Conservation (phyloP, 2,113 vertebrate genomes). For the Gnathonemus echidnorhynchus region DNA sequence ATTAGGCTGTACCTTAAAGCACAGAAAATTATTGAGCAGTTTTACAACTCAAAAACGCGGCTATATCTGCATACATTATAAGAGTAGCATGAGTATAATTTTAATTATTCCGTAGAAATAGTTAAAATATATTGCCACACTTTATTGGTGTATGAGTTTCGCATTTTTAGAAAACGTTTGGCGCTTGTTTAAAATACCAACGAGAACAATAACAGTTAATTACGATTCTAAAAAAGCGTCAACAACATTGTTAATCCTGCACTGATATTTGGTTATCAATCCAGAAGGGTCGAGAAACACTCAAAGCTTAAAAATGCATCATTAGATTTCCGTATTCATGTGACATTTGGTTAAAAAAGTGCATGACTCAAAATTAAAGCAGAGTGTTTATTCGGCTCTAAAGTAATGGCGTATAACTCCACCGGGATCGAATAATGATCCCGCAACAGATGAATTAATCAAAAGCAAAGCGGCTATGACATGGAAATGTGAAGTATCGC, state of each 20-base stretch:
- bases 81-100: not conserved
- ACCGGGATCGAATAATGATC: slow-evolving; percentile 84
- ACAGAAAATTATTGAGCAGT: not conserved
- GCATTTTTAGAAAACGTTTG: not conserved
- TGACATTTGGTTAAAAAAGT: not conserved
- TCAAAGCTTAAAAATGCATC: not conserved
- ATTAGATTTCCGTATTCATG: not conserved
- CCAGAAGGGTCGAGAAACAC: not conserved
- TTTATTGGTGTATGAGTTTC: not conserved
- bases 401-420: slow-evolving; percentile 76
- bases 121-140: not conserved
- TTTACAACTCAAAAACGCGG: not conserved
- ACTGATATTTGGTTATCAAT: not conserved
- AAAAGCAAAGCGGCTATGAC: slow-evolving; percentile 88
- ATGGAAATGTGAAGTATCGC: slow-evolving; percentile 85
- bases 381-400: slow-evolving; percentile 86
- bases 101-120: not conserved
- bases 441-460: slow-evolving; percentile 81
- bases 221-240: not conserved
- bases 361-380: slow-evolving; percentile 82
- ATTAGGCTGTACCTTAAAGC: not conserved
- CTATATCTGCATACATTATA: not conserved
- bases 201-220: not conserved
- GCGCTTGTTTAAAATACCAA: not conserved
- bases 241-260: not conserved